Evolutionary conservation across 2,888 invertebrate species (phyloP), one percentile per base, ranked within the genome.

Genomic region (Augiades crinisus): DNA sequence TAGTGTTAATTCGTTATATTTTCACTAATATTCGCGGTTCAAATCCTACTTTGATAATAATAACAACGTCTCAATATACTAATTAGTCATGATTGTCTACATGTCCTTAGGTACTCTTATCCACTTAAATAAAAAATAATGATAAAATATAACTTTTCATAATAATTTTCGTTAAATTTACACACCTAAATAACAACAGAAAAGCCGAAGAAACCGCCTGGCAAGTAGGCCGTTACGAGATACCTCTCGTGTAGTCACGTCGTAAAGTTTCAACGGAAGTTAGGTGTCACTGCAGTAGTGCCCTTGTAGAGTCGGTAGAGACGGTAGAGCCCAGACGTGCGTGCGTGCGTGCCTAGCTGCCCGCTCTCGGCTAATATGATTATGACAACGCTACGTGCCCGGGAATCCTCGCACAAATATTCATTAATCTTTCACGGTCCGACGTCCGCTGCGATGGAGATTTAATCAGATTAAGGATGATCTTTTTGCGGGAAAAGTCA

Each of bases 381-480:
- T 89, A 89, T 87, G 89, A 87, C 87, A 86, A 75, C 80, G 81
- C 82, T 86, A 88, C 89, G 89, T 89, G 88, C 89, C 77, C 81
- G 82, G 83, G 85, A 87, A 81, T 88, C 86, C 85, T 84, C 84
- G 78, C 87, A 86, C 88, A 88, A 88, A 88, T 86, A 88, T 87
- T 89, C 89, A 89, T 89, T 89, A 89, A 89, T 89, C 89, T 89
- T 89, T 87, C 87, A 89, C 88, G 87, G 86, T 78, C 87, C 82
- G 88, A 88, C 89, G 86, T 89, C 86, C 80, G 79, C 85, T 76
- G 78, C 86, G 86, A 89, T 89, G 89, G 89, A 87, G 88, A 88
- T 89, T 89, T 89, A 89, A 89, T 88, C 88, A 87, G 89, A 88
- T 89, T 89, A 89, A 87, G 89, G 89, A 87, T 89, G 88, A 88